Evolutionary conservation across 2,888 invertebrate species (phyloP), one percentile per base, ranked within the genome.

Genomic region (Craniophora ligustri): DNA sequence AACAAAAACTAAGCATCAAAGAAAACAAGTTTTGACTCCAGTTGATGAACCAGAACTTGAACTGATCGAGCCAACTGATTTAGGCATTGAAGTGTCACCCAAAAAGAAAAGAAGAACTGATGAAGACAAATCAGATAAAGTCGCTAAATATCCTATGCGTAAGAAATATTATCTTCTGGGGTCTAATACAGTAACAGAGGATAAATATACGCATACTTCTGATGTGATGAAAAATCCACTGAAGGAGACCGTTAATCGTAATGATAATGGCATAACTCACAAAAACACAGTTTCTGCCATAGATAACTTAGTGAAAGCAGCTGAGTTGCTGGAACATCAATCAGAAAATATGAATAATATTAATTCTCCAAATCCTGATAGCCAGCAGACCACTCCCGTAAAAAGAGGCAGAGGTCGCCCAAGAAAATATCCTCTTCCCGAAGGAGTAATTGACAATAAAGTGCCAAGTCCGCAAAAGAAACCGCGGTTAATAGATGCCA

Each of bases 21-120:
- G 94, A 64, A 94, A 94, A 78, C 94, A 94, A 76, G 92, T 94
- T 19, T 74, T 94, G 16, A 93, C 90, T 19, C 92, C 93, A 0
- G 93, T 93, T 2, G 90, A 91, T 31, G 81, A 83, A 30, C 89
- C 93, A 3, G 93, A 93, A 34, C 68, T 93, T 48, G 93, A 94
- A 75, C 79, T 94, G 1, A 93, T 94, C 44, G 89, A 91, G 69
- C 89, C 93, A 4, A 73, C 76, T 49, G 91, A 91, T 63, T 75
- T 92, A 40, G 87, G 85, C 1, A 75, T 89, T 40, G 84, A 85
- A 50, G 71, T 73, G 23, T 88, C 88, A n/a, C 87, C 88, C 10
- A 92, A 91, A 68, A 92, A 90, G 75, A 92, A 89, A 76, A 81
- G 89, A 14, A 88, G 79, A 72, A 70, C 77, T 7, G 92, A 92